Percentiles rank a stretch among this genome's conserved stretches.
Conservation (phyloP, 2,113 vertebrate genomes). For the Orycteropus afer region DNA sequence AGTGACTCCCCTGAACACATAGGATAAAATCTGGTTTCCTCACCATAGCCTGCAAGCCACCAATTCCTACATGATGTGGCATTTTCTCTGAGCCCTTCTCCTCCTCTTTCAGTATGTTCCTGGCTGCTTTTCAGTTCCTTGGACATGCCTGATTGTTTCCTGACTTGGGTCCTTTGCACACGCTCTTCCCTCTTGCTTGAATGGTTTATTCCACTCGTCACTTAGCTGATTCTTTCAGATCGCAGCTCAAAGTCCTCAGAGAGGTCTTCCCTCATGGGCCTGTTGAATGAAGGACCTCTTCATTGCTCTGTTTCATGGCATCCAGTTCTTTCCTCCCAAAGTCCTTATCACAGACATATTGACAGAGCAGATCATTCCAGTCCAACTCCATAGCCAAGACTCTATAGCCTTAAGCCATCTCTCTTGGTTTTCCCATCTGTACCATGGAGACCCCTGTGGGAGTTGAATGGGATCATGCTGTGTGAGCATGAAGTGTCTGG, state of each 20-base stretch:
- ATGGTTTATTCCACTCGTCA: neutral
- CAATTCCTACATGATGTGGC: neutral
- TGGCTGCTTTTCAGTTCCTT: neutral
- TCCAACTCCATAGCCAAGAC: fast-evolving
- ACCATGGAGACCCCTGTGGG: neutral
- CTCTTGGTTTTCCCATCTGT: neutral
- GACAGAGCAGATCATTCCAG: neutral
- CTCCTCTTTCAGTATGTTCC: neutral
- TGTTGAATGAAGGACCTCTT: neutral
- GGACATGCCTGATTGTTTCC: neutral
- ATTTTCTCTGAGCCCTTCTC: neutral
- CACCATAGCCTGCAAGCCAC: neutral
- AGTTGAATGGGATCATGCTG: neutral
- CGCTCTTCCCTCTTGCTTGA: neutral
- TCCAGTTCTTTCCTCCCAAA: neutral
- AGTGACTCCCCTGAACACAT: neutral
- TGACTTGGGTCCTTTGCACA: neutral
- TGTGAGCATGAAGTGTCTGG: neutral
- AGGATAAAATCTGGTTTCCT: neutral
- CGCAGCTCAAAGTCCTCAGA: neutral
- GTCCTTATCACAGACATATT: neutral
- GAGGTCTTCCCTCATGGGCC: neutral
- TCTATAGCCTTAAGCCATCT: neutral
- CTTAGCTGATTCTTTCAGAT: neutral
- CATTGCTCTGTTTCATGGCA: neutral